Conservation (phyloP, 2,888 invertebrate species). For the Hemaris fuciformis region DNA sequence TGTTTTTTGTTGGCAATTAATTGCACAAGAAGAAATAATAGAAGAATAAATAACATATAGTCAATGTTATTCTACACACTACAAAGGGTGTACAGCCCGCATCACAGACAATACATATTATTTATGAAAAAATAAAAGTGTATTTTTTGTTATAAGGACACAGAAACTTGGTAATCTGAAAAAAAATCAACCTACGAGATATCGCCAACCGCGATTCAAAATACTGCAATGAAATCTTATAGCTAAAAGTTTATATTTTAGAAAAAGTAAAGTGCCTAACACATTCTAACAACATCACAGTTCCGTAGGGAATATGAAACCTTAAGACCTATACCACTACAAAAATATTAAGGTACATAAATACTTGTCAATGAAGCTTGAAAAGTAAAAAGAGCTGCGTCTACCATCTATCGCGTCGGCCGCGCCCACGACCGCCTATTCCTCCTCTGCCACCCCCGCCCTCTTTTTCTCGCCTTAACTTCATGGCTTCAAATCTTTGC, state of each 20-base stretch:
- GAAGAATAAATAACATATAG: too few relatives aligned
- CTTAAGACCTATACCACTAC: neutral
- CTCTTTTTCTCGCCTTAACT: constrained; percentile 82
- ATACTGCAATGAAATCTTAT: constrained; percentile 1
- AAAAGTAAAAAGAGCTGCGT: neutral
- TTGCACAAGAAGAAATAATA: too few relatives aligned
- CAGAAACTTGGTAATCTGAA: neutral
- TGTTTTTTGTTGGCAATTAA: too few relatives aligned
- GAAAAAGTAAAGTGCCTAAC: constrained; percentile 5
- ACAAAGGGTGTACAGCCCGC: neutral
- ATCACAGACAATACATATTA: neutral
- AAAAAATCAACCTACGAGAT: neutral
- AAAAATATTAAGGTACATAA: neutral
- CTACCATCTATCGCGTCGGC: constrained; percentile 55
- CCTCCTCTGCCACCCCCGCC: constrained; percentile 64
- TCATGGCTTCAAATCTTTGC: constrained; percentile 85
- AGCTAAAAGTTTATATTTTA: neutral
- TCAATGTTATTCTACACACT: neutral
- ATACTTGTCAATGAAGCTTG: neutral
- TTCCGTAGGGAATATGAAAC: neutral
- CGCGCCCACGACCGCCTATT: constrained; percentile 52
- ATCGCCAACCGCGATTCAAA: neutral
- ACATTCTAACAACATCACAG: constrained; percentile 7
- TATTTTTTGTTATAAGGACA: neutral
- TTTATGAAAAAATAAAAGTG: neutral